Evolutionary conservation across 2,888 invertebrate species (phyloP).

Genomic region (Eristalis arbustorum): DNA sequence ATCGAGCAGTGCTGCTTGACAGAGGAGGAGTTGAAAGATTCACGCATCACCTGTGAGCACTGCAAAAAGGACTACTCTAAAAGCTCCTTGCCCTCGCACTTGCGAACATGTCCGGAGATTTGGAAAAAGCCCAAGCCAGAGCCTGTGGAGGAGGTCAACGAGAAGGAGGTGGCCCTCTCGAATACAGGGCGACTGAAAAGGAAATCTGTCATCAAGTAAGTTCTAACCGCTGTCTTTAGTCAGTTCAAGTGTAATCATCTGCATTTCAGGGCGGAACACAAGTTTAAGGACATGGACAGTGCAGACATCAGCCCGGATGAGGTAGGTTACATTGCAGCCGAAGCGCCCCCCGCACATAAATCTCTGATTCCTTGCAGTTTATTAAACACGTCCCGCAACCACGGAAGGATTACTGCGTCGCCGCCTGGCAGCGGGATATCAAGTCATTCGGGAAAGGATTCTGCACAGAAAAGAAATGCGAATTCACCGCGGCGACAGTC

Average conservation of each 20-base stretch:
- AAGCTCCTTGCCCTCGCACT: slow-evolving; percentile 70
- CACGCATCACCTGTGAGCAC: slow-evolving; percentile 73
- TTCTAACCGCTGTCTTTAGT: neutral
- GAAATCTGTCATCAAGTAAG: slow-evolving; percentile 76
- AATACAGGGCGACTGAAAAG: slow-evolving; percentile 77
- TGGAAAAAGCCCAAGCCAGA: neutral
- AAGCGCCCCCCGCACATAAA: neutral
- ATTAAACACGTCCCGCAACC: slow-evolving; percentile 29
- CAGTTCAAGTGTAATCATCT: neutral
- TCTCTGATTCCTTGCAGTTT: slow-evolving; percentile 11
- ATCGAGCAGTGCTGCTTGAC: slow-evolving; percentile 75
- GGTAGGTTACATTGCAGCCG: neutral
- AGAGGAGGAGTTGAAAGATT: slow-evolving; percentile 48
- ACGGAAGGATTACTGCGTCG: neutral
- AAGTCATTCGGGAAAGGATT: slow-evolving; percentile 72
- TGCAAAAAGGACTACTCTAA: slow-evolving; percentile 73
- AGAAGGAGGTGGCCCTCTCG: slow-evolving; percentile 28
- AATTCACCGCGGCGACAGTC: slow-evolving; percentile 73
- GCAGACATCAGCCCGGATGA: slow-evolving; percentile 48
- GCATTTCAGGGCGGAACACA: slow-evolving; percentile 75
- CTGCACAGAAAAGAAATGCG: slow-evolving; percentile 77
- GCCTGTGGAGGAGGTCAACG: neutral
- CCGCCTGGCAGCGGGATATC: slow-evolving; percentile 72
- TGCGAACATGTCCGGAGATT: slow-evolving; percentile 72
- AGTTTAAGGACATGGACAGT: slow-evolving; percentile 74